phyloP scores from a whole-genome alignment of 1,140 invertebrate species.

The Drosophila teissieri region DNA sequence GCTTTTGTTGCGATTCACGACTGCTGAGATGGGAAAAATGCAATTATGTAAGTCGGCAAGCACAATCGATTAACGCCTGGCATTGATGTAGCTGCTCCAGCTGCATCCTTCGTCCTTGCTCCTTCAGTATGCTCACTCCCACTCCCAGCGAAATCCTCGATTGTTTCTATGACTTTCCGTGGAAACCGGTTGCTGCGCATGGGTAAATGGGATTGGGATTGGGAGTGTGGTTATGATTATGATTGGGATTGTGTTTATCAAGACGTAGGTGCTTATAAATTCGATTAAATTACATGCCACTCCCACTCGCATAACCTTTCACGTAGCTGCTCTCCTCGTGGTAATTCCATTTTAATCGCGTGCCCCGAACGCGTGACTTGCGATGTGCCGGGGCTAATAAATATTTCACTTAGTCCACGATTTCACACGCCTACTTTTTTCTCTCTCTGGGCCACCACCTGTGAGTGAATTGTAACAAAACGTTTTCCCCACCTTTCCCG shows the following conservation, averaged over 20 bases:
- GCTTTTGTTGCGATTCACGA: slow-evolving; percentile 29
- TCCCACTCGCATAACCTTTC: slow-evolving; percentile 20
- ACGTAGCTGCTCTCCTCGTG: neutral
- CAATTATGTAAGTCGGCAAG: slow-evolving; percentile 70
- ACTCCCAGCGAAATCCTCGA: slow-evolving; percentile 1
- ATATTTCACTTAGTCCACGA: slow-evolving; percentile 80
- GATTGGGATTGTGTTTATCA: slow-evolving; percentile 42
- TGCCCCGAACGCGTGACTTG: slow-evolving; percentile 70
- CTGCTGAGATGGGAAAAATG: slow-evolving; percentile 48
- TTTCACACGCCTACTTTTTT: slow-evolving; percentile 74
- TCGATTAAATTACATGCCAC: slow-evolving; percentile 52
- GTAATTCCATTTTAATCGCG: slow-evolving; percentile 76
- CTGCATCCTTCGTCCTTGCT: neutral
- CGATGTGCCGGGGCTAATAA: slow-evolving; percentile 71
- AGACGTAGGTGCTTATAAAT: slow-evolving; percentile 58
- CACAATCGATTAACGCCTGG: slow-evolving; percentile 69
- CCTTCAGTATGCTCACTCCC: neutral
- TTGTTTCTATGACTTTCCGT: slow-evolving; percentile 31
- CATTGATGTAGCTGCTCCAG: slow-evolving; percentile 66
- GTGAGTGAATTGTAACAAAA: slow-evolving; percentile 77
- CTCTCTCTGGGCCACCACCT: slow-evolving; percentile 30
- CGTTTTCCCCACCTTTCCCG: slow-evolving; percentile 75
- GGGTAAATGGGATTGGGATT: slow-evolving; percentile 57
- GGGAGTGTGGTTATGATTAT: slow-evolving; percentile 6
- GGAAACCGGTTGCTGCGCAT: slow-evolving; percentile 26